Evolutionary conservation across 2,113 vertebrate species (phyloP), one percentile per base, ranked within the genome.

Genomic region (Psittacula cyanocephala): DNA sequence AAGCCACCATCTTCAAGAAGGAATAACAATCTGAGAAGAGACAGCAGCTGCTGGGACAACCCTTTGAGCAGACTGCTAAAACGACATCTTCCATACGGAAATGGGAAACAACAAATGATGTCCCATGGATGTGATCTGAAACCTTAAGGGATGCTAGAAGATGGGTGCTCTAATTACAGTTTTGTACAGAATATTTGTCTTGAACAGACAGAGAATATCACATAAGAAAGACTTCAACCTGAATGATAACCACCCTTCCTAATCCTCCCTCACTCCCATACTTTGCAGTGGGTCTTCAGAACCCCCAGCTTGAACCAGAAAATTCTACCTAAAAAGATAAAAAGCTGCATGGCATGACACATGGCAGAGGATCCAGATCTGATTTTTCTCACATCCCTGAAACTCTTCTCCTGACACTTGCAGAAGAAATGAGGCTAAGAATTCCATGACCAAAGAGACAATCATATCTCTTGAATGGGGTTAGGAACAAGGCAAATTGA

Each of bases 91-190:
- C 41, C 74, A 69, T 9, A 50, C 41, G 13, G 18, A 64, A 86
- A 63, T 2, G 9, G 20, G 15, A 49, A 6, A 27, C 20, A 67
- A 62, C 16, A 92, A n/a, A 25, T 13, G 11, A 74, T 7, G 10
- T 80, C 39, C 24, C 24, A 67, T 2, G 2, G 39, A 59, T 67
- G 27, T 19, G 17, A 86, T 8, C 31, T 77, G 31, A 18, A 84
- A 1, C 5, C 9, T 74, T 2, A 1, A 7, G 13, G 22, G 8
- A 31, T 41, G 10, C 18, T 7, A 80, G 18, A 68, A 41, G 4
- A 50, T 14, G 2, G 13, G 12, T 62, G 13, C 4, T 88, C 35
- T 29, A 82, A 63, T 31, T 17, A 35, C 6, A 69, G 7, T 35
- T 65, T 67, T 52, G 16, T 59, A 82, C 31, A 43, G 44, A 78